Evolutionary conservation across 1,140 invertebrate species (phyloP).

Genomic region (Aphelinus atriplicis): DNA sequence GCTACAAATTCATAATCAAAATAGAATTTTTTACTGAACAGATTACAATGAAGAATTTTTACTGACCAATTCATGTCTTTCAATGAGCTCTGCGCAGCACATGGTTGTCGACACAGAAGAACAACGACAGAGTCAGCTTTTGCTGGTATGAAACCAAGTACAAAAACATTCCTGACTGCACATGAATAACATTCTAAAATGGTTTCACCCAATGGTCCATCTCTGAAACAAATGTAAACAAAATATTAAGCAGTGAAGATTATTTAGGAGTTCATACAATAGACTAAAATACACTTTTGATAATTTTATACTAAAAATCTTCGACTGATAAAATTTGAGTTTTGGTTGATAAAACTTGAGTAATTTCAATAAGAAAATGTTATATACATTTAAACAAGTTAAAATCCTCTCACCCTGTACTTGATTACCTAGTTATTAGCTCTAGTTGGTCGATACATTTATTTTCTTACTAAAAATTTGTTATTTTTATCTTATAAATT

Average conservation of each 20-base stretch:
- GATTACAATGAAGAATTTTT: slow-evolving; percentile 3
- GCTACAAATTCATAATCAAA: neutral
- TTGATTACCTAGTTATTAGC: neutral
- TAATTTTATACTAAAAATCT: neutral
- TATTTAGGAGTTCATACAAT: neutral
- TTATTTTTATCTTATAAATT: neutral
- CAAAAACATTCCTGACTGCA: slow-evolving; percentile 96
- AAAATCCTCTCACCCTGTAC: neutral
- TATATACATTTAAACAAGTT: neutral
- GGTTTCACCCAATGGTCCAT: slow-evolving; percentile 97
- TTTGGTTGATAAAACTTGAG: neutral
- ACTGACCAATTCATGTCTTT: slow-evolving; percentile 97
- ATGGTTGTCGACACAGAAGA: slow-evolving; percentile 95
- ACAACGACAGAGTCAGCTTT: slow-evolving; percentile 99
- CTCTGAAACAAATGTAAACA: slow-evolving; percentile 66
- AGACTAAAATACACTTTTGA: neutral
- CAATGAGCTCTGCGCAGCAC: slow-evolving; percentile 93
- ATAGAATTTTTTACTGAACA: neutral
- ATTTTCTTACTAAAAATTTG: neutral
- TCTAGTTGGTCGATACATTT: neutral
- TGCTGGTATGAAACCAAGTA: slow-evolving; percentile 98
- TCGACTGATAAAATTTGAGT: slow-evolving; percentile 3
- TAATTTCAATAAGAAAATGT: neutral
- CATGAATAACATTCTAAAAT: slow-evolving; percentile 99
- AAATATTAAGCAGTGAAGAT: neutral